Conservation (phyloP, 37 sponge, comb jelly and placozoan genomes). For the Mnemiopsis leidyi region DNA sequence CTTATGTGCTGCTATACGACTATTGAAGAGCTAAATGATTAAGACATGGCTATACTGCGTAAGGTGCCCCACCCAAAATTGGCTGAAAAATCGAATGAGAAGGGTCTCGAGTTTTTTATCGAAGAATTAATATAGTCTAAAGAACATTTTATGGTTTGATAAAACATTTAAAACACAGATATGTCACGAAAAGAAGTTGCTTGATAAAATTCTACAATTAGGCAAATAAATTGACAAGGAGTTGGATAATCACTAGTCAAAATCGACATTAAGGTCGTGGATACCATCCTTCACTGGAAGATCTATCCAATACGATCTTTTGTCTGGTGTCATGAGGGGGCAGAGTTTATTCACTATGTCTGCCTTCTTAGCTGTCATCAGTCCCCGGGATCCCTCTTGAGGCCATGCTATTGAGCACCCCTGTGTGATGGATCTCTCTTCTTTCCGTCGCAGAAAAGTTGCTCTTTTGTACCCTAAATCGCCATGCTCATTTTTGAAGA, state of each 20-base stretch:
- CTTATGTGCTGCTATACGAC: too few relatives aligned
- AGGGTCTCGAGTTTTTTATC: too few relatives aligned
- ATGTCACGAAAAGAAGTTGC: too few relatives aligned
- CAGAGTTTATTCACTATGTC: neutral
- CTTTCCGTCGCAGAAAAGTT: neutral
- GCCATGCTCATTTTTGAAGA: neutral
- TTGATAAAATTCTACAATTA: too few relatives aligned
- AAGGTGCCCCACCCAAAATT: too few relatives aligned
- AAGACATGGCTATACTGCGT: too few relatives aligned
- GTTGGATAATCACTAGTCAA: neutral
- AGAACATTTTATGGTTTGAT: too few relatives aligned
- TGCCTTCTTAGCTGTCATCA: neutral
- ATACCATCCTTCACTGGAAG: neutral
- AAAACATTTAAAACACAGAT: too few relatives aligned
- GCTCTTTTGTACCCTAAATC: neutral
- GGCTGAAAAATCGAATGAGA: too few relatives aligned
- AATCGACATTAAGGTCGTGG: neutral
- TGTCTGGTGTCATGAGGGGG: neutral
- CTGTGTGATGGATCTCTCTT: neutral
- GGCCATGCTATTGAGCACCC: neutral
- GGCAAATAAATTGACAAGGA: too few relatives aligned
- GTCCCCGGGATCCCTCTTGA: neutral
- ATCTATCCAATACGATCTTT: neutral
- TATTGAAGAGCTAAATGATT: too few relatives aligned
- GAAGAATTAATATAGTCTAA: too few relatives aligned